Percentiles rank a stretch among this genome's conserved stretches.
phyloP scores from a whole-genome alignment of 2,113 vertebrate species.

The Corvus moneduloides region DNA sequence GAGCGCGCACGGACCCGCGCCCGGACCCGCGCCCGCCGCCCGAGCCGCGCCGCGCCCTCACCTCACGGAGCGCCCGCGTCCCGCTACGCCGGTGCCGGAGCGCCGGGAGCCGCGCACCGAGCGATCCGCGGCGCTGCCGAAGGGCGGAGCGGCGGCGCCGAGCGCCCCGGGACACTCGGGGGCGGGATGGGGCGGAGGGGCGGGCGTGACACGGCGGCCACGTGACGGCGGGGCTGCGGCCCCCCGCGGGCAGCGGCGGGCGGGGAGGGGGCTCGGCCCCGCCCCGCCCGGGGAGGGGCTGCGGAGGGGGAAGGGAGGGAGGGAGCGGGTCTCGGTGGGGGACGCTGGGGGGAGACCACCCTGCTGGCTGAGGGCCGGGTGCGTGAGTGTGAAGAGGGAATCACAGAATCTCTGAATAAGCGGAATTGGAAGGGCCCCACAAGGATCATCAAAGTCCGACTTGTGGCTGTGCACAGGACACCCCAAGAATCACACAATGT shows the following conservation, averaged over 20 bases:
- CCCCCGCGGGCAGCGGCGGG: background rate
- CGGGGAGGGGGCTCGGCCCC: background rate
- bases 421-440: background rate
- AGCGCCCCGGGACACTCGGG: background rate
- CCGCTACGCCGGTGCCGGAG: background rate
- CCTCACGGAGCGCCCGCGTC: background rate
- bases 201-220: background rate
- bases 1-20: background rate
- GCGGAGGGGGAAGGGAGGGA: rapidly evolving
- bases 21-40: background rate
- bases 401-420: rapidly evolving
- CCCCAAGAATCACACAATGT: rapidly evolving
- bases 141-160: background rate
- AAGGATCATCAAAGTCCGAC: rapidly evolving
- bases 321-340: rapidly evolving
- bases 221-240: background rate
- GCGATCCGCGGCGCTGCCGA: background rate
- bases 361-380: rapidly evolving
- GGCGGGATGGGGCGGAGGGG: background rate
- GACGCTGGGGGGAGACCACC: rapidly evolving
- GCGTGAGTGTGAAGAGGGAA: background rate
- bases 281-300: background rate
- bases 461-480: background rate
- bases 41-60: background rate
- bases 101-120: background rate